Conservation (phyloP, 2,888 invertebrate species). For the Leucania comma region DNA sequence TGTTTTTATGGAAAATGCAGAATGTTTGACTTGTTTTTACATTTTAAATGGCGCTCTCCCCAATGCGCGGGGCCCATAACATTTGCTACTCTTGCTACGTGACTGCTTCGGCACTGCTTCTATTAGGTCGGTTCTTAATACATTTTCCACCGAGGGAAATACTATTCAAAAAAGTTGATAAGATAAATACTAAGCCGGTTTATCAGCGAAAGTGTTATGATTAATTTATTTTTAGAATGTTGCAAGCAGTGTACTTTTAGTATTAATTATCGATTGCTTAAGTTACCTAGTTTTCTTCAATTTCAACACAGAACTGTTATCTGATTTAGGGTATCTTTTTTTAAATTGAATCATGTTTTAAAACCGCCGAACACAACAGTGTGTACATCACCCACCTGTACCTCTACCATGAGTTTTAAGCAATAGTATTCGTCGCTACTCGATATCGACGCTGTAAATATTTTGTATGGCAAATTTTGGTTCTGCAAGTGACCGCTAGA, state of each 20-base stretch:
- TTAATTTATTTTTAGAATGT: conserved; percentile 41
- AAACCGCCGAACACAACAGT: no score
- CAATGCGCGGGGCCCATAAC: no score
- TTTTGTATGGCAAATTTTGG: no score
- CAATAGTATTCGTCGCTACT: no score
- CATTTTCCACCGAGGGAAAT: conserved; percentile 37
- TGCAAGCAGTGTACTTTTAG: conserved; percentile 31
- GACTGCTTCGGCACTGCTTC: neutral
- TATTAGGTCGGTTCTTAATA: conserved; percentile 2
- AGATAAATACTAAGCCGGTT: conserved; percentile 46
- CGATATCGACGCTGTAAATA: no score
- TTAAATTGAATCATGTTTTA: neutral
- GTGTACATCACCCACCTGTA: no score
- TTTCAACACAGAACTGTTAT: conserved; percentile 24
- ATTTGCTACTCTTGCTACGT: no score
- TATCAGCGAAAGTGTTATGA: conserved; percentile 55
- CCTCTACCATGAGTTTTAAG: no score
- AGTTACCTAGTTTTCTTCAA: conserved; percentile 10
- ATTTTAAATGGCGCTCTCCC: no score
- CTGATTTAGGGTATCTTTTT: neutral
- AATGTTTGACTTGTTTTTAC: no score
- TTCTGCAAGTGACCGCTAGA: no score
- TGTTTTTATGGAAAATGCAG: no score
- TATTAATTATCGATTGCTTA: conserved; percentile 7
- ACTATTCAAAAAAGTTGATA: conserved; percentile 46